phyloP scores from a whole-genome alignment of 2,888 invertebrate species.

The Ischnura elegans region DNA sequence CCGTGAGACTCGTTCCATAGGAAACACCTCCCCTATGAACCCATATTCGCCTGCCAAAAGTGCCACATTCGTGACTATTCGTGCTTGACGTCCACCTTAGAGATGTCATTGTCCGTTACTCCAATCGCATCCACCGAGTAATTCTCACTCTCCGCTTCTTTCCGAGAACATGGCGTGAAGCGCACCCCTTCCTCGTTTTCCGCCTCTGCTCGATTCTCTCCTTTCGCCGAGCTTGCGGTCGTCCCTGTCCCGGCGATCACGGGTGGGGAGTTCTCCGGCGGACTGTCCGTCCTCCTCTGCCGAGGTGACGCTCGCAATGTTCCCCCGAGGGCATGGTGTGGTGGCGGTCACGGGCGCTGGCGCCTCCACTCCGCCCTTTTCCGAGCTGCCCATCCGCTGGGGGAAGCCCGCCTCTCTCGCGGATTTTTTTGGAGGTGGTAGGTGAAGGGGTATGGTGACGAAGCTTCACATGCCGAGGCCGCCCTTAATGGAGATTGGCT shows the following conservation, averaged over 20 bases:
- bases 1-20: too few relatives aligned
- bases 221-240: neutral
- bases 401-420: neutral
- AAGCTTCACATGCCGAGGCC: constrained; percentile 9
- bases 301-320: neutral
- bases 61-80: neutral
- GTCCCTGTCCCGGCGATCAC: constrained; percentile 20
- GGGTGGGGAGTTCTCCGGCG: neutral
- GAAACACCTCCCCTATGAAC: neutral
- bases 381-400: neutral
- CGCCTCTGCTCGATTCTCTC: neutral
- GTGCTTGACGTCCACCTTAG: constrained; percentile 23
- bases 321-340: neutral
- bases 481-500: constrained; percentile 62
- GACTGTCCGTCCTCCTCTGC: neutral
- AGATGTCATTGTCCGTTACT: neutral
- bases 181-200: neutral
- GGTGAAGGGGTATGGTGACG: neutral
- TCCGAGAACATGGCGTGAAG: neutral
- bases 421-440: neutral
- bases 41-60: neutral
- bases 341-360: neutral
- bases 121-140: neutral
- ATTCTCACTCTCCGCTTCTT: neutral
- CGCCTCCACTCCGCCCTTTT: neutral